Evolutionary conservation across 1,140 invertebrate genomes (phyloP).

Genomic region (Cydia strobilella): DNA sequence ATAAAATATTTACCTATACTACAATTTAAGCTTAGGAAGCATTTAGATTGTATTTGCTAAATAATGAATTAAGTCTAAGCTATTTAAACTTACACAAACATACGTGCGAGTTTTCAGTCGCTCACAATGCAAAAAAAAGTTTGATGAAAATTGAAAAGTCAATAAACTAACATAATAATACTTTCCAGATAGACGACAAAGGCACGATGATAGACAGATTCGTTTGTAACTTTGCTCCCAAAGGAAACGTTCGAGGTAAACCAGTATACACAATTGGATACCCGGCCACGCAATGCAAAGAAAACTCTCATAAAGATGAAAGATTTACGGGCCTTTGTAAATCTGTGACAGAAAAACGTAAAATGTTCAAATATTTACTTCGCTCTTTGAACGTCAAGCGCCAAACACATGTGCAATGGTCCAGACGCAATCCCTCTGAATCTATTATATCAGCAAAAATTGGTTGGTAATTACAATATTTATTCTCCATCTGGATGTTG

Average conservation of each 20-base stretch:
- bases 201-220: slow-evolving; percentile 51
- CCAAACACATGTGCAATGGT: background rate
- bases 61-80: no score
- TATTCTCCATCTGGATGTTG: no score
- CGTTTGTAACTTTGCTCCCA: slow-evolving; percentile 66
- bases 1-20: no score
- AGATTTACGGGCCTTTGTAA: slow-evolving; percentile 54
- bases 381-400: background rate
- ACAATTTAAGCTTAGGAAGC: no score
- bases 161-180: slow-evolving; percentile 13
- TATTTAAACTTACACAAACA: no score
- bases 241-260: slow-evolving; percentile 59
- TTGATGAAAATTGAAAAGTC: background rate
- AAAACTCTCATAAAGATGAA: slow-evolving; percentile 44
- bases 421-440: no score
- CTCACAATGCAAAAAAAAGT: no score
- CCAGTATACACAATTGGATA: slow-evolving; percentile 62
- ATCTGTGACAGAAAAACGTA: slow-evolving; percentile 33
- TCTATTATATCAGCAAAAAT: no score
- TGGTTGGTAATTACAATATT: no score
- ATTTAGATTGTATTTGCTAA: no score
- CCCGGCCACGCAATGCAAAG: slow-evolving; percentile 58
- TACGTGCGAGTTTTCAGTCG: no score
- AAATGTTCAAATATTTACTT: background rate
- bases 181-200: slow-evolving; percentile 45